Evolutionary conservation across 2,797 vertebrate genomes (phyloP), one percentile per base, ranked within the genome.

Genomic region (Lerista edwardsae): DNA sequence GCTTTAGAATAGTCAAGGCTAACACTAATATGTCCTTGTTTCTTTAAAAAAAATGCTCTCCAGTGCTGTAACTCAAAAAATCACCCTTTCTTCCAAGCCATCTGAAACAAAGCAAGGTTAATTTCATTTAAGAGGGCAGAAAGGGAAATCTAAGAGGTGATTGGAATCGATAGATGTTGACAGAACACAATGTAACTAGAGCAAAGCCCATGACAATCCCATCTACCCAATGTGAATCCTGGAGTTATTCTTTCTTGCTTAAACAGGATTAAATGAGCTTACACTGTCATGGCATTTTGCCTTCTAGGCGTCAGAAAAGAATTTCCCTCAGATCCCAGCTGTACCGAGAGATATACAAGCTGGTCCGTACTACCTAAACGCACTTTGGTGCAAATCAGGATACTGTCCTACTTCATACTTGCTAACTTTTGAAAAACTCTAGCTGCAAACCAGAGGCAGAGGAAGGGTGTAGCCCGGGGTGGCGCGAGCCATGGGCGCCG

Each of bases 211-310:
- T 34, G 75, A 15, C 77, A 78, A 78, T 57, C 59, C 44, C 29
- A 59, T 72, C 59, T 73, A 79, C 25, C 59, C 75, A 73, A 29
- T 31, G 36, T 73, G 59, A 82, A 78, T 82, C 69, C 59, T 65
- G 65, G 8, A 72, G 65, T 71, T 82, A 65, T 72, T 76, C 68
- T 73, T 67, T 51, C 47, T 78, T 65, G 9, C 68, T 86, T 82
- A 73, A 86, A 86, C 41, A 78, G 47, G 57, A 82, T 86, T 82
- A 82, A 31, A 27, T 57, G 41, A 57, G 75, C 10, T 86, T 82
- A 78, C 8, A n/a, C 57, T 72, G 84, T 87, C 51, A 59, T 87
- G 75, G 68, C 74, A 47, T 80, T 88, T 75, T 67, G 51, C 10
- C 82, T 77, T n/a, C 69, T 51, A 75, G n/a, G n/a, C 34, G 79